Base-by-base conservation (phyloP, 2,888 invertebrate genomes). In the Drosophila antonietae region DNA sequence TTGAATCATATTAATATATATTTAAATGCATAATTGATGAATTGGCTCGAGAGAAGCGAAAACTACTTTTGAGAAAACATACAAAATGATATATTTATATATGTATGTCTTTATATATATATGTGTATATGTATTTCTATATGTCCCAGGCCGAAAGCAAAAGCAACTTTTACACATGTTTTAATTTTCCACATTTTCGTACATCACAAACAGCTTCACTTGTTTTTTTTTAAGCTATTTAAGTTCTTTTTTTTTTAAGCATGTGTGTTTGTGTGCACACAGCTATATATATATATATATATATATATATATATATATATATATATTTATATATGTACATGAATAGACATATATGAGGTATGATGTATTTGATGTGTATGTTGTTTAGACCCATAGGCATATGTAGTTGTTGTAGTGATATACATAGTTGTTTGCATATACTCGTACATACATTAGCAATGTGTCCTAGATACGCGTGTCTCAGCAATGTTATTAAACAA, bases 371-470 rank as follows among this genome's bases (percentile, higher is more conserved):
- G 52, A 47, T 55, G 55, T 49, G 37, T 37, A 55, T 33, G 35
- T 44, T 33, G n/a, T 28, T 43, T 51, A 55, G 49, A 55, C 12
- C 43, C 47, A 37, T 55, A 70, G 44, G 28, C 15, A 35, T 47
- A 44, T 68, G 75, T 75, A 68, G 75, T 52, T 57, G 69, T 71
- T 73, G 71, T 68, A 58, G 53, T 68, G 49, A 39, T 61, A 41
- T 73, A 23, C 46, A 28, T 37, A n/a, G n/a, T n/a, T n/a, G n/a
- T n/a, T n/a, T n/a, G n/a, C n/a, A n/a, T n/a, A n/a, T n/a, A n/a
- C n/a, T n/a, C n/a, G n/a, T n/a, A n/a, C n/a, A n/a, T n/a, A n/a
- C n/a, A n/a, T n/a, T 53, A 31, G n/a, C 33, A 43, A 53, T 63
- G 49, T 69, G 46, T 53, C 44, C 51, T 63, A 31, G 37, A 14